Evolutionary conservation across 2,888 invertebrate genomes (phyloP).

Genomic region (Meteorus cinctellus): DNA sequence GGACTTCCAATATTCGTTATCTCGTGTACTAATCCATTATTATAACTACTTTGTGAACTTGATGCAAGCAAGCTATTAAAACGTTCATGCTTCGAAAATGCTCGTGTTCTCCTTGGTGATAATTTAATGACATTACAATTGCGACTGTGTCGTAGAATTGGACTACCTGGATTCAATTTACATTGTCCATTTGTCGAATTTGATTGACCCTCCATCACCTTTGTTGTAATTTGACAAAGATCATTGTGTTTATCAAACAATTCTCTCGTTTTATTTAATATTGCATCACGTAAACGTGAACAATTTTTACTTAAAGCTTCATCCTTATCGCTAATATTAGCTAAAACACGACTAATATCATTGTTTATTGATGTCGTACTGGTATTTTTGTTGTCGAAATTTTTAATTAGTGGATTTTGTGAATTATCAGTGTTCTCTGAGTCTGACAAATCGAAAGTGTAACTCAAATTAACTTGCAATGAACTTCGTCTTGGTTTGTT

Average conservation of each 20-base stretch:
- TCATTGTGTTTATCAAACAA: conserved; percentile 55
- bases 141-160: conserved; percentile 50
- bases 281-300: conserved; percentile 57
- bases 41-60: not conserved
- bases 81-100: not conserved
- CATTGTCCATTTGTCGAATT: not conserved
- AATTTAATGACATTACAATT: conserved; percentile 16
- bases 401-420: not conserved
- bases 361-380: conserved; percentile 10
- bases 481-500: conserved; percentile 57
- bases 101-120: conserved; percentile 16
- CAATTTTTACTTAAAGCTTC: conserved; percentile 54
- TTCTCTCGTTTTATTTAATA: conserved; percentile 60
- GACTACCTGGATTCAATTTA: conserved; percentile 42
- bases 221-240: conserved; percentile 26
- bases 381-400: not conserved
- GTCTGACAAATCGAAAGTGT: conserved; percentile 54
- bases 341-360: conserved; percentile 16
- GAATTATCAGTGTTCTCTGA: conserved; percentile 49
- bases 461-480: conserved; percentile 65
- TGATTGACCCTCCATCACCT: conserved; percentile 6
- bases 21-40: conserved; percentile 33
- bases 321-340: conserved; percentile 52
- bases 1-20: conserved; percentile 49
- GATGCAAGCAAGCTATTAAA: not conserved